Percentiles rank a stretch among this genome's conserved stretches.
Evolutionary conservation across 2,888 invertebrate species (phyloP).

Genomic region (Cheilosia pagana): DNA sequence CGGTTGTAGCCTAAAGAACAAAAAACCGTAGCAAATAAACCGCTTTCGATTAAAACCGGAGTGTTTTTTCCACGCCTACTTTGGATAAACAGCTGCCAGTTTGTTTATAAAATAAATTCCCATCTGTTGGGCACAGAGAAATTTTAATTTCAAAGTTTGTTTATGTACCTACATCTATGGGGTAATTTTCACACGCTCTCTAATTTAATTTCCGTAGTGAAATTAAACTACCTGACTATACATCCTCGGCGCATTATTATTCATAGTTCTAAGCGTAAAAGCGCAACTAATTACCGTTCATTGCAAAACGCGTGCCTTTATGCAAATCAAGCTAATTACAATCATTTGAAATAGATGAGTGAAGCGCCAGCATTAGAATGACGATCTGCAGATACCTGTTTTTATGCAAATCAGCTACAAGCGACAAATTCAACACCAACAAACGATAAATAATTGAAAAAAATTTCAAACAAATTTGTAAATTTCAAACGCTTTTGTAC

Average conservation of each 20-base stretch:
- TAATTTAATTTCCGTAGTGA: background rate
- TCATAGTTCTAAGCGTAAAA: constrained; percentile 11
- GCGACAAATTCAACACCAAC: background rate
- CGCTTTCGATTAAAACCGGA: too few relatives aligned
- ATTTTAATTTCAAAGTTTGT: background rate
- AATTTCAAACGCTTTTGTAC: constrained; percentile 22
- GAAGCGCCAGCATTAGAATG: background rate
- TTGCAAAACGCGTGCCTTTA: constrained; percentile 42
- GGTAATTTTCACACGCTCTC: too few relatives aligned
- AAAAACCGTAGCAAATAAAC: too few relatives aligned
- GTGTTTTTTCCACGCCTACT: too few relatives aligned
- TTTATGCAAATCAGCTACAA: constrained; percentile 28
- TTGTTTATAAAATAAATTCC: too few relatives aligned
- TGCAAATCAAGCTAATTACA: constrained; percentile 42
- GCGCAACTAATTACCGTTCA: constrained; percentile 36
- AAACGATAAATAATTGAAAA: constrained; percentile 26
- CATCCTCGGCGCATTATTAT: background rate
- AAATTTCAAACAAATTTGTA: constrained; percentile 22
- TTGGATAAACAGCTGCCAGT: too few relatives aligned
- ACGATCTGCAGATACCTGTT: constrained; percentile 14
- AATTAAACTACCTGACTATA: background rate
- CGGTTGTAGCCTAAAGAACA: too few relatives aligned
- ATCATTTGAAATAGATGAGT: background rate
- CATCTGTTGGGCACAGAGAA: background rate
- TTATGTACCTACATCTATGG: too few relatives aligned